Conservation (phyloP, 2,797 vertebrate species). For the Eulemur coronatus region DNA sequence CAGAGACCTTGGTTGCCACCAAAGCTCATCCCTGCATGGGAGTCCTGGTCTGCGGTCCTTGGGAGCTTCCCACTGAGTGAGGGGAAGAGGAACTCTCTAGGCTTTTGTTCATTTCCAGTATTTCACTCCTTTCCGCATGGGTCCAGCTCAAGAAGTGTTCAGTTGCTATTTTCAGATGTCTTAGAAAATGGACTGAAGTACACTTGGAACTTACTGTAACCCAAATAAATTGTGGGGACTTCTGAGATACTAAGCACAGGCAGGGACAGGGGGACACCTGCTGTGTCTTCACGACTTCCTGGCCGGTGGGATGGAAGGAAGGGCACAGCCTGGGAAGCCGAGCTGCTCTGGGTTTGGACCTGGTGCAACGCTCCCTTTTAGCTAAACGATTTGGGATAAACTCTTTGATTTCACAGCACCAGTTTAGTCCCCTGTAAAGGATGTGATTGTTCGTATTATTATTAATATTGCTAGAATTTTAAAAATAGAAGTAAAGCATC, state of each 20-base stretch:
- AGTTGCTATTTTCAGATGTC: not conserved
- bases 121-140: not conserved
- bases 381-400: not conserved
- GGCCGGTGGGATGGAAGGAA: accelerated
- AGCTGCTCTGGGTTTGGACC: accelerated
- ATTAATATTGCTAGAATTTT: not conserved
- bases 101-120: not conserved
- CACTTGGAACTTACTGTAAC: not conserved
- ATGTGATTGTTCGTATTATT: not conserved
- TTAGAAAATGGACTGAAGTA: not conserved
- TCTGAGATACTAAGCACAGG: accelerated
- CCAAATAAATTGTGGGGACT: accelerated
- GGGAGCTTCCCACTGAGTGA: no score
- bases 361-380: not conserved
- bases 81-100: not conserved
- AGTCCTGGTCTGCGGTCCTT: accelerated
- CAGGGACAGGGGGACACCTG: accelerated
- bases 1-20: not conserved
- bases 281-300: accelerated
- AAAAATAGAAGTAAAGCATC: not conserved
- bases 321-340: no score
- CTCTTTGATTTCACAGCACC: not conserved
- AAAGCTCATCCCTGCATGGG: no score
- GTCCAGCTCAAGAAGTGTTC: accelerated
- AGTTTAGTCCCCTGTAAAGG: not conserved